Evolutionary conservation across 2,113 vertebrate species (phyloP), one percentile per base, ranked within the genome.

Genomic region (Aphyosemion australe): DNA sequence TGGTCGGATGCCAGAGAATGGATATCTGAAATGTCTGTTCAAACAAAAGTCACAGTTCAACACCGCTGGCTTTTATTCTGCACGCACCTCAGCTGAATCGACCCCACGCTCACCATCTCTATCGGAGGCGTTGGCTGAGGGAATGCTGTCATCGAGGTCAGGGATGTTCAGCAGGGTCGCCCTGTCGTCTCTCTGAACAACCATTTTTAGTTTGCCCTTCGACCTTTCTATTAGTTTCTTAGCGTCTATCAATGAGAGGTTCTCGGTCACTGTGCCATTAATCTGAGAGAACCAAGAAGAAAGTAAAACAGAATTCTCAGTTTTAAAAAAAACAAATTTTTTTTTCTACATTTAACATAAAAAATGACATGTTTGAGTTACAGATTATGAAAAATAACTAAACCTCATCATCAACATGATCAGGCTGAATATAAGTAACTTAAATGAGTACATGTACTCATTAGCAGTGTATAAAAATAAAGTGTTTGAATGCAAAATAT

Each of bases 181-280:
- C 80, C 96, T 92, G 20, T 99, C 97, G 56, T 98, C 97, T 88
- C 96, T 93, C 83, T 99, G 97, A 84, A 99, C 97, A 13, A 99
- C 97, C 97, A 99, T 98, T 90, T 98, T 99, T 89, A 99, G 90
- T 90, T 99, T 99, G 90, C 97, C 97, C 93, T 98, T 99, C 78
- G 97, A 99, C 89, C 96, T 95, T 90, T 99, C 97, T 83, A 99
- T 99, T 90, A 99, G 92, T 58, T 98, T 99, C 90, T 99, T 98
- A 74, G 97, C 97, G 67, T 99, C 97, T 81, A 97, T 96, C 92
- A 99, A 88, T 64, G 97, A 99, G 93, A 99, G 96, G 84, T 99
- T 99, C 93, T 99, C 97, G 0, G 97, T 99, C 88, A 99, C 97
- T 39, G 97, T 99, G 85, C 97, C 97, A 68, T 99, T 99, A 89